These are phyloP conservation scores for Cryptocephalus primarius DNA, from an alignment of 2,888 invertebrate genomes.

Conservation along the genomic window DNA sequence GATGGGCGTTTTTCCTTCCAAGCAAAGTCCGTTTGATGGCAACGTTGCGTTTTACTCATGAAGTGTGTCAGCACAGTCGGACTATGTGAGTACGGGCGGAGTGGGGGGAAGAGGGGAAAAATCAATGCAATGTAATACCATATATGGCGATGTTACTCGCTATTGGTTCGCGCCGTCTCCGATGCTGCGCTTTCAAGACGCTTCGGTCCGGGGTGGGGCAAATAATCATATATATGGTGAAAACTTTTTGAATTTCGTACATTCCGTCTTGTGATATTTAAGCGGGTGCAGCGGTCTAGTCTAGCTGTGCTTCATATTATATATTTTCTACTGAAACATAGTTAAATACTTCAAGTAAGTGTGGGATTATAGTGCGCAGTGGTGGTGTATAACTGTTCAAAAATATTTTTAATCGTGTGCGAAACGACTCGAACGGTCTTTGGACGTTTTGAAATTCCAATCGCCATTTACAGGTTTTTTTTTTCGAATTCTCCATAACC, in stretches of 20 bases:
- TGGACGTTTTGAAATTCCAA: no score
- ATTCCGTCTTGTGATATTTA: slow-evolving; percentile 33
- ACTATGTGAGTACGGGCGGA: no score
- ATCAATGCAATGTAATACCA: slow-evolving; percentile 58
- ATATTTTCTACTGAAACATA: slow-evolving; percentile 1
- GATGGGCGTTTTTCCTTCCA: no score
- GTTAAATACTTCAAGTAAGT: slow-evolving; percentile 5
- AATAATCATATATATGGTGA: slow-evolving; percentile 41
- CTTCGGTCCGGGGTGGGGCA: slow-evolving; percentile 43
- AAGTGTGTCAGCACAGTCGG: slow-evolving; percentile 23
- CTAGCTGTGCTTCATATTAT: slow-evolving; percentile 23
- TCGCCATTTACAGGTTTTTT: no score
- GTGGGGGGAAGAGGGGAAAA: slow-evolving; percentile 25
- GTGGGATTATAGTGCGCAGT: slow-evolving; percentile 15
- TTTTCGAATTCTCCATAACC: no score
- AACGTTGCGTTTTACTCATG: no score
- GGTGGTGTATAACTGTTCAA: slow-evolving; percentile 10
- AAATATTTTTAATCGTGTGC: neutral
- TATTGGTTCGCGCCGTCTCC: slow-evolving; percentile 43
- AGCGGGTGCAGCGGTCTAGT: slow-evolving; percentile 20
- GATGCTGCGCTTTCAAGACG: slow-evolving; percentile 29
- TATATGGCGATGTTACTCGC: slow-evolving; percentile 67
- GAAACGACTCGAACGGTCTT: no score
- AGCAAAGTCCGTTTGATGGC: no score
- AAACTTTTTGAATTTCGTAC: slow-evolving; percentile 26